Base-by-base conservation (phyloP, 2,113 vertebrate species). In the Neolamprologus falcicula region DNA sequence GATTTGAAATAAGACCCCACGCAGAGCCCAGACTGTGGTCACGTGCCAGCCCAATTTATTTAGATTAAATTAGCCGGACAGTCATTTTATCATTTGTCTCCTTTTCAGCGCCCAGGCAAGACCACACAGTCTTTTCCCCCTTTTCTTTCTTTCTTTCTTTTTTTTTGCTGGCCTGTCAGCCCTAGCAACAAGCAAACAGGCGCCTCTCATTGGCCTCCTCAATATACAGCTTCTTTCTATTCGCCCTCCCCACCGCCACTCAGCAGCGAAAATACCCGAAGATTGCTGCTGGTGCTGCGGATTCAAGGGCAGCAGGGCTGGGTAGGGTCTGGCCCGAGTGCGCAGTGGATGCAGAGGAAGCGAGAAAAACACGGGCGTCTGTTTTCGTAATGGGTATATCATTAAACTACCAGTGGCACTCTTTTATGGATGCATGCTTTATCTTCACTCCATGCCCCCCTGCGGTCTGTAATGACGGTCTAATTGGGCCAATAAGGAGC, bases 111-210 rank as follows among this genome's bases (percentile, higher is more conserved):
- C 7, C 24, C 16, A 13, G 10, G 16, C 26, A 78, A 7, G 16
- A 59, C 7, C 21, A 40, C n/a, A 13, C 31, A 28, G 59, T 5
- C 26, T 14, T 47, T 21, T 1, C 16, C 9, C 57, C 16, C 1
- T 4, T 59, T 59, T 59, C 9, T 40, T 9, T 37, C 28, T 31
- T 31, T 31, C 31, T 0, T 31, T 31, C 2, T 31, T 24, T 3
- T 14, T 42, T 71, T 71, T 45, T 21, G 57, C 52, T 66, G 16
- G 26, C 57, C 82, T 84, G 19, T 83, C 94, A 89, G 91, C 94
- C 94, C 86, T 94, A 90, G 95, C 92, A 96, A 96, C 95, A 96
- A 57, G 81, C 80, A 88, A 45, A 87, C 33, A n/a, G 3, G 31
- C 50, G 7, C 52, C 88, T 89, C 83, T 52, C 61, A 96, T 95